Percentiles rank a stretch among this genome's conserved stretches.
phyloP scores from a whole-genome alignment of 2,888 invertebrate genomes.

The Harmothoe impar region DNA sequence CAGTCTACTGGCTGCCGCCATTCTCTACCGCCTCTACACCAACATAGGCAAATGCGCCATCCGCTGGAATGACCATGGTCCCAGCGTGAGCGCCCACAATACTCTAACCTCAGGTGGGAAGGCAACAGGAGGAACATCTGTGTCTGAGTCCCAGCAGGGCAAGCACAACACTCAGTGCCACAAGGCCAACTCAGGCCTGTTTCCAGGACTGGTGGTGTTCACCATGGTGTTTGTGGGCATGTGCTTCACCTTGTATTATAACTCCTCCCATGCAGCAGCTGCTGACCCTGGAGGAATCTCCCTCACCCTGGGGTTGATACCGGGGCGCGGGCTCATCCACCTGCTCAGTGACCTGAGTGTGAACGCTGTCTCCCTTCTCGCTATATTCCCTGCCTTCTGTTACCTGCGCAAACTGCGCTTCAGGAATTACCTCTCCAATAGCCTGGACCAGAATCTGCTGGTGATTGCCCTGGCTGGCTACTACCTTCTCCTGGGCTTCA shows the following conservation, averaged over 20 bases:
- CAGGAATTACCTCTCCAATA: neutral
- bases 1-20: conserved; percentile 64
- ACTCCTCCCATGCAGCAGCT: neutral
- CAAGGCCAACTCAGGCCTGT: conserved; percentile 58
- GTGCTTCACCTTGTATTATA: conserved; percentile 53
- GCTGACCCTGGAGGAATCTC: neutral
- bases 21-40: conserved; percentile 64
- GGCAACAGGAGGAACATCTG: neutral
- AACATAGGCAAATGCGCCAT: conserved; percentile 59
- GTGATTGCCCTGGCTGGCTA: conserved; percentile 59
- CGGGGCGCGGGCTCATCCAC: conserved; percentile 32
- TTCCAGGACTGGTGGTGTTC: conserved; percentile 49
- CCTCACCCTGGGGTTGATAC: neutral
- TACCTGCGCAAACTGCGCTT: conserved; percentile 50
- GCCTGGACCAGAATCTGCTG: conserved; percentile 61
- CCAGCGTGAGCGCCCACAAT: neutral
- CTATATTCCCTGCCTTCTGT: conserved; percentile 44
- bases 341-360: conserved; percentile 40
- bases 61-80: neutral
- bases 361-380: conserved; percentile 43
- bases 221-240: conserved; percentile 56
- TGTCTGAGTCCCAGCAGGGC: neutral
- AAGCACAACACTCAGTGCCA: conserved; percentile 36
- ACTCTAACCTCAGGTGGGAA: neutral
- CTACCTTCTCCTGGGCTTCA: conserved; percentile 59